A percentile compares a stretch with the other conserved stretches of the same genome.
phyloP scores from a whole-genome alignment of 2,113 vertebrate genomes.

The Callithrix jacchus region DNA sequence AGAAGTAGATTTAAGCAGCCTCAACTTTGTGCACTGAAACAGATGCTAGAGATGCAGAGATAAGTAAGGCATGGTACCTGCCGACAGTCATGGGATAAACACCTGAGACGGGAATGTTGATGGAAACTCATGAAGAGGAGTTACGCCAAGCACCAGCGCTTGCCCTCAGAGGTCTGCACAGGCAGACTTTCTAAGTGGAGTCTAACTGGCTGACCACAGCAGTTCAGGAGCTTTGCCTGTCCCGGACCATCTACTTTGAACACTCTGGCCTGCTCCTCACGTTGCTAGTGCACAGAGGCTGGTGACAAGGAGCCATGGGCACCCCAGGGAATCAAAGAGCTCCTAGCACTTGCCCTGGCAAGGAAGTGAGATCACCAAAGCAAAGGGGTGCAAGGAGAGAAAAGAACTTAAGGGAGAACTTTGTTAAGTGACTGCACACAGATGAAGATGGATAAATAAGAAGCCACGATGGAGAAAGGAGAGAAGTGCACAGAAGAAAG shows the following conservation, averaged over 20 bases:
- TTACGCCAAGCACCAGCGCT: neutral
- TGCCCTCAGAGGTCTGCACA: fast-evolving
- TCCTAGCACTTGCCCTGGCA: neutral
- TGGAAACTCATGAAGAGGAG: neutral
- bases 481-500: neutral
- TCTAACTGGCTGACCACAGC: neutral
- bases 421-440: neutral
- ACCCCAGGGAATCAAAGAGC: neutral
- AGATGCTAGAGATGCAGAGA: neutral
- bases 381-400: neutral
- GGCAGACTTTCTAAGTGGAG: neutral
- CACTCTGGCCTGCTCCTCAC: neutral
- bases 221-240: neutral
- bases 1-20: neutral
- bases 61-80: neutral
- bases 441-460: neutral
- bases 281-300: neutral
- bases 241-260: neutral
- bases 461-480: neutral
- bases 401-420: neutral
- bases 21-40: neutral
- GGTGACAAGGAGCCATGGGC: neutral
- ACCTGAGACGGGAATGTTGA: neutral
- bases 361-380: neutral
- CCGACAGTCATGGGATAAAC: neutral